These are phyloP conservation scores for Ormyrus pomaceus DNA, from an alignment of 2,888 invertebrate genomes.

Conservation along the genomic window DNA sequence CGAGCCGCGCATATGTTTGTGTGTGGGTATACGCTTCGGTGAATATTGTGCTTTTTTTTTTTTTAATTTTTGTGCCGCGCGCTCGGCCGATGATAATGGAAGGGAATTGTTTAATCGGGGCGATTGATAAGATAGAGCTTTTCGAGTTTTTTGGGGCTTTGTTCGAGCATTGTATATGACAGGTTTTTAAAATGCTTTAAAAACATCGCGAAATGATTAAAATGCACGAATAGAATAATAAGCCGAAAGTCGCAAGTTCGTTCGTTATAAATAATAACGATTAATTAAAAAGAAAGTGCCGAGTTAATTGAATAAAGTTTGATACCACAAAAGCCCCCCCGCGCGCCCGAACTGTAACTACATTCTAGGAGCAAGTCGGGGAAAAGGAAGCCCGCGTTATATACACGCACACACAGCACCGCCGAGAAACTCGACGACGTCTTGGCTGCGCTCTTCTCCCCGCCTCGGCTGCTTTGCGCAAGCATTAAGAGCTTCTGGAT, in stretches of 20 bases:
- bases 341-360: conserved; percentile 49
- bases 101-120: too few species aligned
- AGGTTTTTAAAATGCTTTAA: too few species aligned
- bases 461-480: conserved; percentile 61
- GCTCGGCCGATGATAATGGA: too few species aligned
- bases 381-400: conserved; percentile 34
- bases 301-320: conserved; percentile 54
- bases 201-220: too few species aligned
- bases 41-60: too few species aligned
- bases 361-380: conserved; percentile 40
- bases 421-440: conserved; percentile 51
- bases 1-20: too few species aligned
- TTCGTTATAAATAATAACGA: conserved; percentile 19
- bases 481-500: conserved; percentile 76
- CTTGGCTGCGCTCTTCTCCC: conserved; percentile 55
- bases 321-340: conserved; percentile 48
- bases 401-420: background rate
- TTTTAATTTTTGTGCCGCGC: too few species aligned
- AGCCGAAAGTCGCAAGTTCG: background rate
- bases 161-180: too few species aligned
- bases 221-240: background rate
- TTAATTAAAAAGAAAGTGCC: conserved; percentile 23
- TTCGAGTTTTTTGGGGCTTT: too few species aligned
- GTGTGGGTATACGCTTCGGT: too few species aligned
- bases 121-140: too few species aligned